phyloP scores from a whole-genome alignment of 2,888 invertebrate genomes.

The Cosmia pyralina region DNA sequence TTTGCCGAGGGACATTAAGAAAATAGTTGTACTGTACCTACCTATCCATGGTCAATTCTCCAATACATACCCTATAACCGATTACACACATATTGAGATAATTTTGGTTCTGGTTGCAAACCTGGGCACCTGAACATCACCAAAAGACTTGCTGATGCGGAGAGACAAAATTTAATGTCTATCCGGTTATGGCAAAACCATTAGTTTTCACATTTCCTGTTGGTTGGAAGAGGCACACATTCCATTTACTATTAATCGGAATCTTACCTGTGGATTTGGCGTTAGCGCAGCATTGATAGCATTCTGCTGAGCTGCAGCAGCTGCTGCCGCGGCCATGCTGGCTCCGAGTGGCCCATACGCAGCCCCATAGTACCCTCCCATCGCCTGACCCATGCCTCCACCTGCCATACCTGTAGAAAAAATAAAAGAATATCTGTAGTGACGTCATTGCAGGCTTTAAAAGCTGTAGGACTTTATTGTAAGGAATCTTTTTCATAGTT shows the following conservation, averaged over 20 bases:
- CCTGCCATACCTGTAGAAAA: constrained; percentile 92
- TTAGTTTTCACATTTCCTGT: no score
- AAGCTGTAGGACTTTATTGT: neutral
- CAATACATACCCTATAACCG: no score
- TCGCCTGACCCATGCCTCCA: constrained; percentile 92
- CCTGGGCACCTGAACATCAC: no score
- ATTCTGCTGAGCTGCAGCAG: constrained; percentile 92
- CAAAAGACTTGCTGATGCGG: no score
- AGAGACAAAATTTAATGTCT: no score
- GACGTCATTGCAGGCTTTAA: neutral
- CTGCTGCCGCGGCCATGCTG: constrained; percentile 93
- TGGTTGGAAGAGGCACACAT: neutral
- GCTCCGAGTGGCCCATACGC: constrained; percentile 93
- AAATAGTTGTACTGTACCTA: no score
- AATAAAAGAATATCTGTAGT: constrained; percentile 8
- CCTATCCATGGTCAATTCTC: no score
- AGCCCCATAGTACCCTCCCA: constrained; percentile 93
- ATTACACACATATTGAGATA: no score
- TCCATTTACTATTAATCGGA: neutral
- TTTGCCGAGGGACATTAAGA: no score
- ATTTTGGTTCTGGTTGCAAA: no score
- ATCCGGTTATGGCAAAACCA: no score
- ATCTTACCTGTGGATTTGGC: constrained; percentile 92
- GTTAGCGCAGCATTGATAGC: constrained; percentile 93
- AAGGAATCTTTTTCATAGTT: constrained; percentile 9